Evolutionary conservation across 2,113 vertebrate genomes (phyloP).

Genomic region (Sisor rabdophorus): DNA sequence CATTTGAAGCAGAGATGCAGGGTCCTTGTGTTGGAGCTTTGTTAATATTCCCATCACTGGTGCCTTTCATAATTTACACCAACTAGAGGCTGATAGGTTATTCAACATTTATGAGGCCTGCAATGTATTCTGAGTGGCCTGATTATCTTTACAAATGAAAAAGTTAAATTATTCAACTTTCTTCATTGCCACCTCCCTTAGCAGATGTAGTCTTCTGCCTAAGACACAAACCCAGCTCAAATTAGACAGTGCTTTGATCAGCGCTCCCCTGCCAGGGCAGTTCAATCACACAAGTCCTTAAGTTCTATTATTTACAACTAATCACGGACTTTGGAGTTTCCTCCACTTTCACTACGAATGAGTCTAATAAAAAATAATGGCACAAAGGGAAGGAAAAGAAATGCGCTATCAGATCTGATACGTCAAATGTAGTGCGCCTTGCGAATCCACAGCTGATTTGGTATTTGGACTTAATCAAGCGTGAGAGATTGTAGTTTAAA

Average conservation of each 20-base stretch:
- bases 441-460: slow-evolving; percentile 7
- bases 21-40: slow-evolving; percentile 75
- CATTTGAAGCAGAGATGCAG: slow-evolving; percentile 75
- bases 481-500: slow-evolving; percentile 46
- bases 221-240: slow-evolving; percentile 59
- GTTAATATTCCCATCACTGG: slow-evolving; percentile 94
- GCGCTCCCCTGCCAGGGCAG: slow-evolving; percentile 40
- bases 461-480: slow-evolving; percentile 47
- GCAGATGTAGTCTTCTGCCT: slow-evolving; percentile 63
- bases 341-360: slow-evolving; percentile 55
- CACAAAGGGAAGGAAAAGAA: slow-evolving; percentile 40
- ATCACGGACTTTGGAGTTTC: slow-evolving; percentile 53
- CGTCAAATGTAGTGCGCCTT: slow-evolving; percentile 42
- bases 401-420: slow-evolving; percentile 47
- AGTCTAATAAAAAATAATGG: slow-evolving; percentile 58
- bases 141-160: slow-evolving; percentile 99
- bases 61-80: slow-evolving; percentile 99
- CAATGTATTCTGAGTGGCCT: slow-evolving; percentile 95
- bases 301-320: slow-evolving; percentile 66
- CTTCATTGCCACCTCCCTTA: slow-evolving; percentile 58
- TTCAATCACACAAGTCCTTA: slow-evolving; percentile 61
- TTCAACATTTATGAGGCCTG: slow-evolving; percentile 99
- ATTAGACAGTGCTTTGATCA: slow-evolving; percentile 54
- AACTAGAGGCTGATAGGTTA: slow-evolving; percentile 99
- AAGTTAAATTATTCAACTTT: slow-evolving; percentile 98